Conservation (phyloP, 92 coral and sea anemone genomes). For the Muricea muricata region DNA sequence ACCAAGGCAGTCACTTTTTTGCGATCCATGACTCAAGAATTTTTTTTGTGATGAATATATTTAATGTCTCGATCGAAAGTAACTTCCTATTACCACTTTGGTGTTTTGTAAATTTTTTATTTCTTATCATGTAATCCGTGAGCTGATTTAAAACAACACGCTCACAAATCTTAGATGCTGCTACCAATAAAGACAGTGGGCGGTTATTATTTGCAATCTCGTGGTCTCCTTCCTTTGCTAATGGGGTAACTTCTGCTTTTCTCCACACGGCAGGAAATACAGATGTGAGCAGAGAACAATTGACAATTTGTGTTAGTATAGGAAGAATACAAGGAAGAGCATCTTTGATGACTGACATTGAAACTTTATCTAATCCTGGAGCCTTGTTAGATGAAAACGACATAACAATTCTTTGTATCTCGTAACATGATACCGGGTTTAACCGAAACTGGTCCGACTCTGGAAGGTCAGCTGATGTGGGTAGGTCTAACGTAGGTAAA, state of each 20-base stretch:
- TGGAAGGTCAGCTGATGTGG: neutral
- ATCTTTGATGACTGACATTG: conserved; percentile 26
- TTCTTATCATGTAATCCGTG: neutral
- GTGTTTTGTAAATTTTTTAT: neutral
- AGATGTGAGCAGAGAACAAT: too few relatives aligned
- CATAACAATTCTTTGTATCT: conserved; percentile 42
- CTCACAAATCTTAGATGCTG: neutral
- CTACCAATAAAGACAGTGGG: neutral
- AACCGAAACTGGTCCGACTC: conserved; percentile 18
- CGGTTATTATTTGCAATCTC: neutral
- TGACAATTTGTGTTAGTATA: too few relatives aligned
- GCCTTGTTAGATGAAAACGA: conserved; percentile 58
- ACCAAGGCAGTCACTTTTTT: too few relatives aligned
- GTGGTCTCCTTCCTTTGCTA: too few relatives aligned
- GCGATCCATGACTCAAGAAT: too few relatives aligned
- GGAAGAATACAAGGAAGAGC: too few relatives aligned
- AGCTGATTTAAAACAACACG: neutral
- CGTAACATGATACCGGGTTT: conserved; percentile 45
- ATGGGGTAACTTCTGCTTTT: neutral
- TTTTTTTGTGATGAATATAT: too few relatives aligned
- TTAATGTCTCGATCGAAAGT: too few relatives aligned
- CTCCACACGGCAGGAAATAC: neutral
- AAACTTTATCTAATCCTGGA: conserved; percentile 42
- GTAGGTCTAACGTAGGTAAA: too few relatives aligned
- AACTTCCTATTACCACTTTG: neutral